phyloP scores from a whole-genome alignment of 2,888 invertebrate genomes.

The Syrphus vitripennis region DNA sequence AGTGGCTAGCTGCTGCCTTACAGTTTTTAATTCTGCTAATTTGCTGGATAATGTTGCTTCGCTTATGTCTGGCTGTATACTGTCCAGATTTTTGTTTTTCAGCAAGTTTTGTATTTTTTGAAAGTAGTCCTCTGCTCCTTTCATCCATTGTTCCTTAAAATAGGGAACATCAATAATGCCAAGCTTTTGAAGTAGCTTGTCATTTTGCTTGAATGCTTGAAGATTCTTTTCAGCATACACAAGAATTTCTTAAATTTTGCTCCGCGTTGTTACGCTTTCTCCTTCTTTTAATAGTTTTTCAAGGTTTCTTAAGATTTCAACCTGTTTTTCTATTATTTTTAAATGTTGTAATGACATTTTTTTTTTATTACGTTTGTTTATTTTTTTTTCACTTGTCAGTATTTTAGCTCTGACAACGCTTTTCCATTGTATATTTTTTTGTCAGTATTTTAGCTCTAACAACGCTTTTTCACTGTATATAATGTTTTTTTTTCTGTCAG shows the following conservation, averaged over 20 bases:
- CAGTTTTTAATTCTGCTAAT: neutral
- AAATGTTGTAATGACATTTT: neutral
- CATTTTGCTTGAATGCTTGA: too few species aligned
- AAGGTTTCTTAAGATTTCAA: neutral
- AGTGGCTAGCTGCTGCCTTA: neutral
- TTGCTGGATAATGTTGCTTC: too few species aligned
- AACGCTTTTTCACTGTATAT: neutral
- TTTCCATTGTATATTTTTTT: neutral
- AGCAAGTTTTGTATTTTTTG: too few species aligned
- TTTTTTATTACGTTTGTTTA: neutral
- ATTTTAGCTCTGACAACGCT: too few species aligned
- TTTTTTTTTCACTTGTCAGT: too few species aligned
- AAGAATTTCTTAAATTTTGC: neutral
- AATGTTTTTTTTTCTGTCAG: too few species aligned
- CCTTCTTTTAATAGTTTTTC: neutral
- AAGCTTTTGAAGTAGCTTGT: too few species aligned
- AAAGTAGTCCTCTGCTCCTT: too few species aligned
- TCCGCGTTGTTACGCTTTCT: neutral
- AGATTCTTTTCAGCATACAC: neutral
- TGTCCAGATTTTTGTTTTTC: too few species aligned
- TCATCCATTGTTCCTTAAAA: too few species aligned
- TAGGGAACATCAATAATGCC: too few species aligned
- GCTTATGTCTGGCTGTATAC: too few species aligned
- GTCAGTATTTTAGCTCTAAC: neutral
- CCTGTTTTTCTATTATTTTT: neutral